phyloP scores from a whole-genome alignment of 2,797 vertebrate genomes.

The Garrulus glandarius region DNA sequence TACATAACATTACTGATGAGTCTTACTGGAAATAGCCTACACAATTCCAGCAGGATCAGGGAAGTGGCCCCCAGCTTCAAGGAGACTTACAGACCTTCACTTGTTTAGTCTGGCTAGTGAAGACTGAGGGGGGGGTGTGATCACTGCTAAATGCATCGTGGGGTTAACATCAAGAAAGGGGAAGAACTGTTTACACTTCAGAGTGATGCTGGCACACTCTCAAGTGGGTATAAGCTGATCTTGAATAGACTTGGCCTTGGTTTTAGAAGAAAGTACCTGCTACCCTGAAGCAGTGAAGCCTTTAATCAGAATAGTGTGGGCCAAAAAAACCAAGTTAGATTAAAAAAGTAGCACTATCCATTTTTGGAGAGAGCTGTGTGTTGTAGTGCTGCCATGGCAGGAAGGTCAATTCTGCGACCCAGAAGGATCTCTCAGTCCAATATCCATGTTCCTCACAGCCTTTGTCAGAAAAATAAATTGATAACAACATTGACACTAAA shows the following conservation, averaged over 20 bases:
- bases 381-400: not conserved
- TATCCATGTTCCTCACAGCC: not conserved
- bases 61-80: not conserved
- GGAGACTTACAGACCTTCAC: not conserved
- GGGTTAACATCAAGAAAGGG: not conserved
- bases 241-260: not conserved
- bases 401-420: not conserved
- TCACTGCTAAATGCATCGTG: not conserved
- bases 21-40: not conserved
- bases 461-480: slow-evolving; percentile 6
- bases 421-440: not conserved
- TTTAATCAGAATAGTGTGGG: not conserved
- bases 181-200: not conserved
- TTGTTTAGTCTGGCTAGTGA: not conserved
- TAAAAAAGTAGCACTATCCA: not conserved
- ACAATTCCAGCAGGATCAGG: not conserved
- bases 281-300: not conserved
- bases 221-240: not conserved
- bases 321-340: not conserved
- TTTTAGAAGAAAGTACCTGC: not conserved
- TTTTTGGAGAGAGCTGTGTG: not conserved
- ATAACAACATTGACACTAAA: not conserved
- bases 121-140: not conserved
- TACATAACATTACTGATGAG: not conserved
- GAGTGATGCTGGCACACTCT: not conserved